phyloP scores from a whole-genome alignment of 30 jellyfish, hydroid and myxozoan species.

The Cassiopea andromeda region DNA sequence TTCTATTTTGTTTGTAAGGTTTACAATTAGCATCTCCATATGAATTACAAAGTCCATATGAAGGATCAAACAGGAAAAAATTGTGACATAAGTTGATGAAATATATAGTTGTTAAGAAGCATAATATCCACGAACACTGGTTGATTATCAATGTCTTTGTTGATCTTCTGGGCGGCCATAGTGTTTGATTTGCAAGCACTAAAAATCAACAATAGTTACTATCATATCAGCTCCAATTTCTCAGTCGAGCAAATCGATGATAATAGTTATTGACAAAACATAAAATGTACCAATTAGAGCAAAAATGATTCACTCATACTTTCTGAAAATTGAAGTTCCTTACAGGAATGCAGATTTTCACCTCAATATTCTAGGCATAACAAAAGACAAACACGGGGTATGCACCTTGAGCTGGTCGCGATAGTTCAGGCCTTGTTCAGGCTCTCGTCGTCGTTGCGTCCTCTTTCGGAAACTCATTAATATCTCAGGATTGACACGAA shows the following conservation, averaged over 20 bases:
- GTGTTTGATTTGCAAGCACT: background rate
- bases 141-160: background rate
- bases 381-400: background rate
- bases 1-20: background rate
- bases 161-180: background rate
- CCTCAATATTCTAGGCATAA: background rate
- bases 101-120: background rate
- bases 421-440: constrained; percentile 4
- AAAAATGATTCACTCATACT: background rate
- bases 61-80: background rate
- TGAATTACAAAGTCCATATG: background rate
- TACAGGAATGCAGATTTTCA: background rate
- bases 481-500: background rate
- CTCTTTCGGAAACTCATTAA: constrained; percentile 4
- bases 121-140: background rate
- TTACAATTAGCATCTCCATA: background rate
- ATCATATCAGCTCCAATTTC: background rate
- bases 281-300: background rate
- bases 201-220: background rate
- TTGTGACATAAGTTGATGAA: background rate
- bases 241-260: background rate
- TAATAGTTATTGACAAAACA: background rate
- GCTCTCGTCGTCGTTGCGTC: background rate
- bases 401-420: background rate
- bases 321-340: background rate